Evolutionary conservation across 1,140 invertebrate genomes (phyloP).

Genomic region (Zaprionus camerounensis): DNA sequence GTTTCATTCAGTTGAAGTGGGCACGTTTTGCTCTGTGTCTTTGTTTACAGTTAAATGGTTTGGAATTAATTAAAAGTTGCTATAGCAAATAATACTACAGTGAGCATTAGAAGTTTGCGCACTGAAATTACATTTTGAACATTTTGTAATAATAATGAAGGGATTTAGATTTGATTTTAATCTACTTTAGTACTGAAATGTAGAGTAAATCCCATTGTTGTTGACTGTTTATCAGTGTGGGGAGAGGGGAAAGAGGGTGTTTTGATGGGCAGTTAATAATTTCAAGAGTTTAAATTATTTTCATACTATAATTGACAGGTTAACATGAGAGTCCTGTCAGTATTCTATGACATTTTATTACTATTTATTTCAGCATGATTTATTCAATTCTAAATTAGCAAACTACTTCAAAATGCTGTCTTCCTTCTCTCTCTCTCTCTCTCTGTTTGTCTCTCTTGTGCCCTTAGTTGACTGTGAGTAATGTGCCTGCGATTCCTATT

Average conservation of each 20-base stretch:
- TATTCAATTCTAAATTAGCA: background rate
- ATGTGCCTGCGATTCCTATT: conserved; percentile 24
- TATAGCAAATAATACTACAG: conserved; percentile 45
- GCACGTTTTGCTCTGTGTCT: conserved; percentile 28
- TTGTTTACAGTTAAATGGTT: conserved; percentile 62
- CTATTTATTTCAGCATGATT: background rate
- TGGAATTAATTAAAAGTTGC: conserved; percentile 54
- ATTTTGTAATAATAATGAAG: conserved; percentile 14
- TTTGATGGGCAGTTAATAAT: background rate
- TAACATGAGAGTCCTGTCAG: background rate
- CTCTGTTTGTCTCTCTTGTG: background rate
- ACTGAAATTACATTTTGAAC: background rate
- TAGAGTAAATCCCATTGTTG: background rate
- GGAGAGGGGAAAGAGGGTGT: background rate
- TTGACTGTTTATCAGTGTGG: background rate
- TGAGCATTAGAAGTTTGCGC: conserved; percentile 23
- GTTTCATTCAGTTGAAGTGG: conserved; percentile 15
- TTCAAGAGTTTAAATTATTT: background rate
- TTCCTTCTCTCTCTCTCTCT: background rate
- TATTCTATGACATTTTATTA: background rate
- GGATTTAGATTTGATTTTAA: background rate
- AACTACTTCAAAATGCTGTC: background rate
- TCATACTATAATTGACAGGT: background rate
- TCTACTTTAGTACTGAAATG: background rate
- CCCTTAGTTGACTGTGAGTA: conserved; percentile 14